Evolutionary conservation across 2,888 invertebrate species (phyloP), one percentile per base, ranked within the genome.

Genomic region (Schrankia costaestrigalis): DNA sequence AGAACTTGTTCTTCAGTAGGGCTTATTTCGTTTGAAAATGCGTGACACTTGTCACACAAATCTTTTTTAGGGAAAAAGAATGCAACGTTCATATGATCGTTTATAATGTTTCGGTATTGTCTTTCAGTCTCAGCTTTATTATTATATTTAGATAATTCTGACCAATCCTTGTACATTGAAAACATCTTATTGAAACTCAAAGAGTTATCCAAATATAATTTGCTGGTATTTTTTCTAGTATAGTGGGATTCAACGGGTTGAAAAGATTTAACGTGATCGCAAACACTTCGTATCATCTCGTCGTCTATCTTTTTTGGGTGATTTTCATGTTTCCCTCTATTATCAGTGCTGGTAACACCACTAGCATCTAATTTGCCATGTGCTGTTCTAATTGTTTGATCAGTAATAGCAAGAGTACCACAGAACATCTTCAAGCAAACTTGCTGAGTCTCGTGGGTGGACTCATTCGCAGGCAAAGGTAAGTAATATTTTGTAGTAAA

Each of bases 141-240:
- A 12, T 36, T 24, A 31, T 43, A 41, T 5, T 19, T 33, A 13
- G 2, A 3, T 17, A 35, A 18, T 14, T 41, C 12, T 8, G 14
- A n/a, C 49, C 45, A 49, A n/a, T 49, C 41, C 19, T 38, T 31
- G 17, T 46, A 47, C 19, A 51, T 15, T 11, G 18, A 7, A 42
- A 42, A 46, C 38, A 47, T 41, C 11, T 36, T 46, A 11, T 6
- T 25, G 3, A 51, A 25, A 9, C 12, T 35, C 6, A 46, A 24
- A 6, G 21, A 19, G 18, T 31, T 33, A 23, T 40, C 37, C 10
- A 46, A 22, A 18, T 47, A 47, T 22, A 43, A 26, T 35, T 45
- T 46, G 21, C 30, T 38, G 21, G 13, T 24, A 21, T 26, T 31
- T 41, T 45, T 41, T 18, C 45, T 41, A 0, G 33, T 38, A 11